Base-by-base conservation (phyloP, 2,888 invertebrate genomes). In the Deilephila porcellus region DNA sequence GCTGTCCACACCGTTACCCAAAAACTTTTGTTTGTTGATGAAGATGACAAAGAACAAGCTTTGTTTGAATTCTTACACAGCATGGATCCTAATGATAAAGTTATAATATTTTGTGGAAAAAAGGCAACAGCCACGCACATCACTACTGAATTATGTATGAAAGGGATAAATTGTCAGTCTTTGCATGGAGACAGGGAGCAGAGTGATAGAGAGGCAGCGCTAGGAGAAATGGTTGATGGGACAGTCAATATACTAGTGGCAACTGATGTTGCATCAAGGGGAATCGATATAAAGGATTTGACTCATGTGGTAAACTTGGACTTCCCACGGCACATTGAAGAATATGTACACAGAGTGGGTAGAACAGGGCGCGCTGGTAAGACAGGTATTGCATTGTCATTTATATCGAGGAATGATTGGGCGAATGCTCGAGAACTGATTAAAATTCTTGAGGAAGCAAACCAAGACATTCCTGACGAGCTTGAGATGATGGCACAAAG, bases 261-360 rank as follows among this genome's bases (percentile, higher is more conserved):
- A 0, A 99, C 99, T 0, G 99, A 99, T 95, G 98, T 99, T 0
- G 99, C 99, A 4, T 98, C 98, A 6, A 95, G 99, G 78, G 99
- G 99, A 1, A 96, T 99, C 72, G 99, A 99, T 87, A 98, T 98
- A 72, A 97, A 97, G 83, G 98, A 98, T 85, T 95, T 98, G 14
- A 97, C 98, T 92, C 97, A 98, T 90, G 98, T 99, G 1, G 93
- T 99, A 37, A 99, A 99, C 90, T 98, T 96, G 82, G 99, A 99
- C 90, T 99, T 99, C 85, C 99, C 99, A 0, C 95, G 97, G 20
- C 98, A 98, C 83, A 98, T 99, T 82, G 99, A 99, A 88, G 99
- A 99, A 85, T 99, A 99, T 91, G 98, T 98, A 0, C 99, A 99
- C 87, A 96, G 99, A 76, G 98, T 99, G n/a, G 99, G 99, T 0